phyloP scores from a whole-genome alignment of 2,113 vertebrate genomes.

The Thunnus thynnus region DNA sequence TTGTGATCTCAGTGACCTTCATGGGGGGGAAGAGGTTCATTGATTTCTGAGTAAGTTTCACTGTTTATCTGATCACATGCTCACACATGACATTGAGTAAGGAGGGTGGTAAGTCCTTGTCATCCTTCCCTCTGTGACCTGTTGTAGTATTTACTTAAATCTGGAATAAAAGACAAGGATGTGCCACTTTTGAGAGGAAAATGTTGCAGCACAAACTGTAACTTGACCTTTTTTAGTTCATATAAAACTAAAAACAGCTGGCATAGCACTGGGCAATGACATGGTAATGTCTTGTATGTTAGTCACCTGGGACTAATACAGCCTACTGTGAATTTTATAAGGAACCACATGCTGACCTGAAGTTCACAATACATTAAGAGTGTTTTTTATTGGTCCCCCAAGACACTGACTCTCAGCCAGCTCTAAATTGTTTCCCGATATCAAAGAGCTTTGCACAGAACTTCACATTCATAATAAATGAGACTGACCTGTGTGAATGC shows the following conservation, averaged over 20 bases:
- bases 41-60: conserved; percentile 43
- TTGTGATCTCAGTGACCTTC: conserved; percentile 53
- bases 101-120: conserved; percentile 17
- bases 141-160: background rate
- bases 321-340: conserved; percentile 57
- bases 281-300: conserved; percentile 24
- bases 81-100: conserved; percentile 6
- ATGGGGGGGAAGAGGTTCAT: conserved; percentile 36
- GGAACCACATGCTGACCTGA: conserved; percentile 55
- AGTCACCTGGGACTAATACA: conserved; percentile 55
- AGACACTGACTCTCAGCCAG: conserved; percentile 58
- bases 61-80: conserved; percentile 39
- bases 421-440: conserved; percentile 73
- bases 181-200: background rate
- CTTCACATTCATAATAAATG: conserved; percentile 75
- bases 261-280: conserved; percentile 18
- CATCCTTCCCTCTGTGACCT: background rate
- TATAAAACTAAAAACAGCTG: conserved; percentile 44
- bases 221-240: conserved; percentile 14
- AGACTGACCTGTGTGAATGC: conserved; percentile 64
- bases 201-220: background rate
- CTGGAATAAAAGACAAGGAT: conserved; percentile 1
- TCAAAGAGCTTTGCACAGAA: conserved; percentile 65
- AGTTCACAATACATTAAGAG: conserved; percentile 61
- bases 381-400: conserved; percentile 63